phyloP scores from a whole-genome alignment of 1,140 invertebrate genomes.

The Drosophila lacertosa region DNA sequence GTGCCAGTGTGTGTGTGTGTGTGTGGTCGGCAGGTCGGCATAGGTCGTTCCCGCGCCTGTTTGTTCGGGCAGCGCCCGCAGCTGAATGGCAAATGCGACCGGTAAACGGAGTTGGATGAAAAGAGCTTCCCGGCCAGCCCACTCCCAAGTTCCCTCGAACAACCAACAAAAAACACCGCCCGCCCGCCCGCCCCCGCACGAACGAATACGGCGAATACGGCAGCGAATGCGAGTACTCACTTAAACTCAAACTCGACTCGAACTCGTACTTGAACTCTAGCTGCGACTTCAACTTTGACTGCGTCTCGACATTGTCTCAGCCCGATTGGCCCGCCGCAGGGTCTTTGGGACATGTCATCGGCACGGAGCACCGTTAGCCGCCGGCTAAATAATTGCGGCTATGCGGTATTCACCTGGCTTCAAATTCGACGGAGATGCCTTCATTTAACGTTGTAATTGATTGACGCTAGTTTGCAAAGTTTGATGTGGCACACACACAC shows the following conservation, averaged over 20 bases:
- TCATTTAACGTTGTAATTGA: slow-evolving; percentile 66
- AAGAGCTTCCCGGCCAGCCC: slow-evolving; percentile 27
- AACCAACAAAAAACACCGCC: too few relatives aligned
- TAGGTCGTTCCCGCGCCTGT: slow-evolving; percentile 30
- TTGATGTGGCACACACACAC: slow-evolving; percentile 19
- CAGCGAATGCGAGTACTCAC: not conserved
- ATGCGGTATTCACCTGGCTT: not conserved
- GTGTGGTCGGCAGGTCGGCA: slow-evolving; percentile 33
- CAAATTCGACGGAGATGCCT: slow-evolving; percentile 35
- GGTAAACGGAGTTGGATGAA: slow-evolving; percentile 49
- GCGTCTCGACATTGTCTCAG: slow-evolving; percentile 34
- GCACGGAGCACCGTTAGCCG: slow-evolving; percentile 8
- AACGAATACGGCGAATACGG: not conserved
- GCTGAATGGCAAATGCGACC: slow-evolving; percentile 25
- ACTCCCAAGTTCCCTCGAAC: not conserved
- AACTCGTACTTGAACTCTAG: slow-evolving; percentile 6
- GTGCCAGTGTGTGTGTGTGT: slow-evolving; percentile 7
- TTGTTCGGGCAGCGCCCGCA: slow-evolving; percentile 24
- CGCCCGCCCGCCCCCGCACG: too few relatives aligned
- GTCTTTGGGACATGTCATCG: slow-evolving; percentile 47
- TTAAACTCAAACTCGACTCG: slow-evolving; percentile 1
- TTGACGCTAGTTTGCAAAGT: slow-evolving; percentile 60
- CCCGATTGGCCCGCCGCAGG: slow-evolving; percentile 24
- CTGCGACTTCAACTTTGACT: slow-evolving; percentile 8
- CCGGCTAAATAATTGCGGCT: slow-evolving; percentile 49